Evolutionary conservation across 1,140 invertebrate genomes (phyloP).

Genomic region (Littorina saxatilis): DNA sequence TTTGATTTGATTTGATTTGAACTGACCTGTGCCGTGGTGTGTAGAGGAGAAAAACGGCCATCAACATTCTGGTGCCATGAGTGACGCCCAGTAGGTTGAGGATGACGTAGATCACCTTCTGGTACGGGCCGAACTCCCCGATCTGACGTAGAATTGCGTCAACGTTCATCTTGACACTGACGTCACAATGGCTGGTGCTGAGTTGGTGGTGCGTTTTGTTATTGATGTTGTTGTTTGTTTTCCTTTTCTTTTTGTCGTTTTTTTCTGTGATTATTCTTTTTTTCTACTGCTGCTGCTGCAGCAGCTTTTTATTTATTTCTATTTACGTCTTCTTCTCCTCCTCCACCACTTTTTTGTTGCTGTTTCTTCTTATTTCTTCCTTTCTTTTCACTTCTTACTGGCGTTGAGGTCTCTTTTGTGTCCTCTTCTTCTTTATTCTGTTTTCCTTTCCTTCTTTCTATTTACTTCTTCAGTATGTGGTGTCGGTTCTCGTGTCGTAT

Average conservation of each 20-base stretch:
- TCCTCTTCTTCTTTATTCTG: background rate
- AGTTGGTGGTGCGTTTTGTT: background rate
- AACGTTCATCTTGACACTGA: constrained; percentile 26
- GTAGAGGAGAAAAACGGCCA: constrained; percentile 31
- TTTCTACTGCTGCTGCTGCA: background rate
- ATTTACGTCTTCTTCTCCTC: constrained; percentile 2
- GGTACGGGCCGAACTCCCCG: constrained; percentile 41
- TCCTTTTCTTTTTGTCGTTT: background rate
- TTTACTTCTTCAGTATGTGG: background rate
- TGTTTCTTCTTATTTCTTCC: background rate
- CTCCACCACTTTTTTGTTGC: background rate
- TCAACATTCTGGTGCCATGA: constrained; percentile 33
- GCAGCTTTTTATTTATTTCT: background rate
- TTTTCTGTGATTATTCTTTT: background rate
- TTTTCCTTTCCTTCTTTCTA: background rate
- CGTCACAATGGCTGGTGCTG: too few species aligned
- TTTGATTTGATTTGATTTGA: too few species aligned
- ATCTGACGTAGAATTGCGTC: constrained; percentile 30
- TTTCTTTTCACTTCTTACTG: background rate
- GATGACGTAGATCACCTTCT: constrained; percentile 35
- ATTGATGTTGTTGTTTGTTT: background rate
- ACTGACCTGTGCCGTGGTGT: constrained; percentile 40
- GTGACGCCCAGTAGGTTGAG: constrained; percentile 36
- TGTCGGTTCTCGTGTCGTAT: background rate
- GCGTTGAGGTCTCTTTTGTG: background rate